Evolutionary conservation across 1,140 invertebrate species (phyloP).

Genomic region (Caerostris darwini): DNA sequence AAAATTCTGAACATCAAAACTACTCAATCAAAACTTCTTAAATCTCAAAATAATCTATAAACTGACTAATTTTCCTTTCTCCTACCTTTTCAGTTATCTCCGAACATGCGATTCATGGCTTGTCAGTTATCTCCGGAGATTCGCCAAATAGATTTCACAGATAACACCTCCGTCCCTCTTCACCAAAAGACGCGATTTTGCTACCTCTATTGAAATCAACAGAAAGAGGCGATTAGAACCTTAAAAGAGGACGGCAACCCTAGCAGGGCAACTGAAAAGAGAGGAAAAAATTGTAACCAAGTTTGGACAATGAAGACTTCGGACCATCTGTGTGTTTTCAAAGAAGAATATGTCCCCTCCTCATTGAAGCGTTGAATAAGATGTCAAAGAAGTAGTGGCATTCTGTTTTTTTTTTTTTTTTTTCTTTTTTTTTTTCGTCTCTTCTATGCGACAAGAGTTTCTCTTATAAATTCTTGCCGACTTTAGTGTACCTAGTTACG

Average conservation of each 20-base stretch:
- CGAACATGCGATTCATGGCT: no score
- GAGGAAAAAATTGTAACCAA: conserved; percentile 59
- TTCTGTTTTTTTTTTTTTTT: not conserved
- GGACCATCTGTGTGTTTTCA: conserved; percentile 75
- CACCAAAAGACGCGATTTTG: not conserved
- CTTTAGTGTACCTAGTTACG: conserved; percentile 45
- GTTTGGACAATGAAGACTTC: conserved; percentile 38
- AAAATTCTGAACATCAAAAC: no score
- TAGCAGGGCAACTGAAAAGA: not conserved
- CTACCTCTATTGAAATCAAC: not conserved
- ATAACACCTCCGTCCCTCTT: not conserved
- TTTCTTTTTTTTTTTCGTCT: not conserved
- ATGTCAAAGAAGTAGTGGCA: conserved; percentile 70
- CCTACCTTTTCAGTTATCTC: no score
- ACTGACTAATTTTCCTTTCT: no score
- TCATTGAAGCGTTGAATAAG: conserved; percentile 58
- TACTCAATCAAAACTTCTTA: no score
- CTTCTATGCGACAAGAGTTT: not conserved
- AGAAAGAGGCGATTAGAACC: conserved; percentile 60
- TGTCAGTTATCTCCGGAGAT: not conserved
- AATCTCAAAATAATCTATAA: no score
- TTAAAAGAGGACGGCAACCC: conserved; percentile 66
- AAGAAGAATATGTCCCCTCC: conserved; percentile 30
- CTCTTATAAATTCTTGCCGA: not conserved
- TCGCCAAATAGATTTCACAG: not conserved